A percentile compares a stretch with the other conserved stretches of the same genome.
phyloP scores from a whole-genome alignment of 2,888 invertebrate genomes.

The Conistra vaccinii region DNA sequence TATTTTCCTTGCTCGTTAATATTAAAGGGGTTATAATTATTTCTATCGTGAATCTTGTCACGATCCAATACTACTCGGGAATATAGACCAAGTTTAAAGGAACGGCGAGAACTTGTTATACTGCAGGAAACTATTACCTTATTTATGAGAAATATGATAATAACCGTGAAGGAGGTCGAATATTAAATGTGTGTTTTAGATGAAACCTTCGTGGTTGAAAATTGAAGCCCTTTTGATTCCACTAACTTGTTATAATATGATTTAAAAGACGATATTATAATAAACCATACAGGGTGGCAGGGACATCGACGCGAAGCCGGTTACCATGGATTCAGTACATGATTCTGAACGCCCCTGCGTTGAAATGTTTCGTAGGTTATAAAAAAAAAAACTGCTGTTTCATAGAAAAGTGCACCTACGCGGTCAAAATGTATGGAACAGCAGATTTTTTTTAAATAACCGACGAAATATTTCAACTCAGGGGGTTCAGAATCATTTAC shows the following conservation, averaged over 20 bases:
- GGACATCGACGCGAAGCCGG: too few relatives aligned
- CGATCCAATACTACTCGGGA: slow-evolving; percentile 14
- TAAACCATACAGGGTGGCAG: too few relatives aligned
- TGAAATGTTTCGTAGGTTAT: too few relatives aligned
- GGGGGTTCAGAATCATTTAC: too few relatives aligned
- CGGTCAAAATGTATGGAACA: too few relatives aligned
- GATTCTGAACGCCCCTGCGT: too few relatives aligned
- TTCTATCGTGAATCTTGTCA: slow-evolving; percentile 26
- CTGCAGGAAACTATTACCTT: slow-evolving; percentile 43
- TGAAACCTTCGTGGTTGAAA: slow-evolving; percentile 24
- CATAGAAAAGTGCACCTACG: too few relatives aligned
- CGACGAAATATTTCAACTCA: too few relatives aligned
- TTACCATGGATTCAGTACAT: too few relatives aligned
- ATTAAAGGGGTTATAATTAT: slow-evolving; percentile 4
- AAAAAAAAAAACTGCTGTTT: too few relatives aligned
- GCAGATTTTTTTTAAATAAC: too few relatives aligned
- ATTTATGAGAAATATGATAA: slow-evolving; percentile 61
- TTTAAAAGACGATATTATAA: neutral
- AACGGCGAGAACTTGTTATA: slow-evolving; percentile 14
- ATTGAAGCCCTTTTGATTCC: slow-evolving; percentile 18
- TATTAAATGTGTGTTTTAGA: slow-evolving; percentile 48
- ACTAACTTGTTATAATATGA: neutral
- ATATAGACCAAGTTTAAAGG: slow-evolving; percentile 23
- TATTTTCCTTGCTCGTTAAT: neutral
- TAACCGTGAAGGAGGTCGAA: slow-evolving; percentile 33